Base-by-base conservation (phyloP, 2,113 vertebrate genomes). In the Coptodon rendalli region DNA sequence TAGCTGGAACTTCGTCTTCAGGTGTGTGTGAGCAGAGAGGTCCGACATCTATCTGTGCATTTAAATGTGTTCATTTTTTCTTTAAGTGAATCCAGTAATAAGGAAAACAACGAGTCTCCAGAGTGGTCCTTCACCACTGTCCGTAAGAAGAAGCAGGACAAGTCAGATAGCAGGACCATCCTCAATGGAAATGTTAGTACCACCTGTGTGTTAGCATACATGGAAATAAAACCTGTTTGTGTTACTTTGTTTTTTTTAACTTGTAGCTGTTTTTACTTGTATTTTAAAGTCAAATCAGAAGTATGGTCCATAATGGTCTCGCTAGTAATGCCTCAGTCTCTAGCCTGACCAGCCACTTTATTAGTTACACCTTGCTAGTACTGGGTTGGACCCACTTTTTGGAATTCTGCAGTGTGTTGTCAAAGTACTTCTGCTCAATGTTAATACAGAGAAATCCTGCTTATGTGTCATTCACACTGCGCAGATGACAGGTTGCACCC, bases 111-210 rank as follows among this genome's bases (percentile, higher is more conserved):
- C 95, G 97, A 43, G 95, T 97, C 91, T 13, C 94, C 95, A 1
- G 89, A 91, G 24, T 99, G 98, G 98, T 97, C 96, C 81, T 99
- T 99, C 93, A 98, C 98, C 56, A 99, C 98, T 0, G 98, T 99
- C 81, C 95, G 98, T n/a, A 98, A 98, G 97, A 98, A 98, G 94
- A 99, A 99, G 87, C 95, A 97, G 0, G 97, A 98, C 8, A 92
- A 99, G 86, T 95, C 97, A 0, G 97, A 98, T 4, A 91, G 96
- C 61, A 97, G 97, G 95, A 98, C 97, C 88, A 96, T 98, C 19
- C 97, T 97, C 89, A 99, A 99, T 8, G 98, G 97, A 71, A 97
- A 96, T 63, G 98, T 98, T 83, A 9, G 94, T 91, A 96, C 94
- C 17, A 94, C 45, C 1, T 63, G 9, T 66, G 61, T 66, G 61